Base-by-base conservation (phyloP, 2,888 invertebrate genomes). In the Drosophila cracens region DNA sequence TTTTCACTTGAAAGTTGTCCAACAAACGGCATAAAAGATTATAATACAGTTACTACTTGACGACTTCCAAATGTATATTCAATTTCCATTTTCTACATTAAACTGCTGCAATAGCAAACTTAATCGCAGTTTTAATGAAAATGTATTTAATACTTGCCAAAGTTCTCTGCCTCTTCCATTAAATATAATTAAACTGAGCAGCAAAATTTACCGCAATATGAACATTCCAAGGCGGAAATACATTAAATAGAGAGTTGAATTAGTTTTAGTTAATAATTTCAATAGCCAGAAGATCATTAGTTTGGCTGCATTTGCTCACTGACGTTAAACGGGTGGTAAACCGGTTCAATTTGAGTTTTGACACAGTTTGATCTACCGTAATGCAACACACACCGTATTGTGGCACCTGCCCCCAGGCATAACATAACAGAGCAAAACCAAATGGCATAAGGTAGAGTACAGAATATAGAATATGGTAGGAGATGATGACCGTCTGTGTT, bases 291-390 rank as follows among this genome's bases (percentile, higher is more conserved):
- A 25, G 21, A 58, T 58, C 70, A 67, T 67, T 49, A 54, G 21
- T 21, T 13, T 38, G 31, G 53, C 49, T 69, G 40, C 57, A 69
- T 16, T 49, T 36, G 7, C 21, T 27, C 21, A 11, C 11, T 43
- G 21, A 25, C 58, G 31, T 38, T 29, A 29, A 60, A 40, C 48
- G 64, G 58, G 31, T 66, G 58, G 25, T 51, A 40, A 60, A 68
- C 27, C 38, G 54, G 38, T 63, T 21, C n/a, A 43, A 56, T 27
- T 21, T 61, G 21, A 33, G 31, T 63, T 57, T 38, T 69, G 81
- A 69, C 73, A 81, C 74, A 72, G 60, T 79, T 77, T 63, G 53
- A 77, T 73, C 61, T 65, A 77, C 81, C 65, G 81, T 76, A 78
- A 80, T 67, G 81, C 65, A 76, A 40, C 49, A 57, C 40, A n/a